A percentile compares a stretch with the other conserved stretches of the same genome.
These are phyloP conservation scores for Dipodomys spectabilis DNA, from an alignment of 2,113 vertebrate genomes.

Conservation along the genomic window DNA sequence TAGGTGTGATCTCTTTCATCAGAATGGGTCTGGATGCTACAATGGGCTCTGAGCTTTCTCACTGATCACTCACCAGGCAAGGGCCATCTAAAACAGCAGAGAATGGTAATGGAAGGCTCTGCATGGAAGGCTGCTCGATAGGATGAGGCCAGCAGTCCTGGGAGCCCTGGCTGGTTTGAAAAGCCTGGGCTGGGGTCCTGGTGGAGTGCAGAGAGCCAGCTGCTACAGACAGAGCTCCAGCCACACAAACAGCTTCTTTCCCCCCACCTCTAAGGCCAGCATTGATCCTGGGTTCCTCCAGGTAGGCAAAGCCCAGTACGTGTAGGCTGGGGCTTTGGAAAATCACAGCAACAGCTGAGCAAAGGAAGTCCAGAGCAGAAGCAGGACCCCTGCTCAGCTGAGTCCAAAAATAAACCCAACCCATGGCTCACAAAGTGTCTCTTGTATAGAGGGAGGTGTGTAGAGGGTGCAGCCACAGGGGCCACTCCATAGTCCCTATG, in stretches of 20 bases:
- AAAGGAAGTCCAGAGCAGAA: not conserved
- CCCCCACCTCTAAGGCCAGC: not conserved
- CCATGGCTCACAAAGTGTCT: not conserved
- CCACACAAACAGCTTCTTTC: accelerated
- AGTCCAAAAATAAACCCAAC: not conserved
- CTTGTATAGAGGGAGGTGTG: not conserved
- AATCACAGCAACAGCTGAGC: slow-evolving; percentile 42
- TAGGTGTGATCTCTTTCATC: not conserved
- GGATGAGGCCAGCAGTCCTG: accelerated
- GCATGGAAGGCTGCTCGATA: not conserved
- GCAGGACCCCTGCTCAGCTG: not conserved
- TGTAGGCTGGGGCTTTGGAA: not conserved
- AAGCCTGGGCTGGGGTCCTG: not conserved
- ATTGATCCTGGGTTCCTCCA: too few species aligned
- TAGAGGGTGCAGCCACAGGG: not conserved
- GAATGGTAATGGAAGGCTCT: not conserved
- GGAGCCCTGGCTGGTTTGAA: not conserved
- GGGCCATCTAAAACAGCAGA: not conserved
- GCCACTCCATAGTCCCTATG: not conserved
- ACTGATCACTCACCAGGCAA: not conserved
- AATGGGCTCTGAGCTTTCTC: not conserved
- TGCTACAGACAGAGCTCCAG: too few species aligned
- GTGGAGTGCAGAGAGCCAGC: accelerated
- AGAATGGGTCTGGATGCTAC: too few species aligned
- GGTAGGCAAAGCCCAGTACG: not conserved